Evolutionary conservation across 2,113 vertebrate species (phyloP), one percentile per base, ranked within the genome.

Genomic region (Cranoglanis bouderius): DNA sequence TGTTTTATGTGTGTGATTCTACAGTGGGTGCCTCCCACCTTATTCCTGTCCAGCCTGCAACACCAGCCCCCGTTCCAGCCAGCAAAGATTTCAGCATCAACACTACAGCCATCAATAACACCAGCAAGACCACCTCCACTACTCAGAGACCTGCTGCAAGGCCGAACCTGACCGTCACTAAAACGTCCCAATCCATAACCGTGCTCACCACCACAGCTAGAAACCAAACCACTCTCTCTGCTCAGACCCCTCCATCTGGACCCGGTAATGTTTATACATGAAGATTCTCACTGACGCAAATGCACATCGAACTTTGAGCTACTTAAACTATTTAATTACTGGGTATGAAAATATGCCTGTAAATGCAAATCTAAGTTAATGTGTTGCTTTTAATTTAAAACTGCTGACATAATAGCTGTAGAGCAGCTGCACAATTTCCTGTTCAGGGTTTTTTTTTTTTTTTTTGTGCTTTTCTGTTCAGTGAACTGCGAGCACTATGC

Each of bases 231-330:
- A 81, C 92, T 24, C 0, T 57, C 1, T 88, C 75, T 29, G 35
- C 80, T n/a, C 87, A 91, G 43, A 88, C 88, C 2, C 53, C 88
- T 57, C 53, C 84, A 46, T 88, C 92, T 72, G 93, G 57, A 72
- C 91, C 94, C 92, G 94, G 96, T 96, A 92, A 61, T 70, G 38
- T 32, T 59, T 87, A 46, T 53, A 82, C 85, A 38, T 29, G 5
- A 35, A 51, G 18, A 29, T 55, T 70, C 61, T 70, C 43, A 10
- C 19, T 83, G 81, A 82, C 80, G 46, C 53, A 57, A 61, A 43
- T 18, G 43, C 55, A 61, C 35, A 61, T 43, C 3, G 35, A 61
- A 72, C n/a, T 85, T 35, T 21, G 63, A 72, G 67, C 35, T 57
- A 29, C 49, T 55, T 55, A 72, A 53, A 53, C n/a, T 12, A 6